phyloP scores from a whole-genome alignment of 2,888 invertebrate genomes.

The Seira musarum region DNA sequence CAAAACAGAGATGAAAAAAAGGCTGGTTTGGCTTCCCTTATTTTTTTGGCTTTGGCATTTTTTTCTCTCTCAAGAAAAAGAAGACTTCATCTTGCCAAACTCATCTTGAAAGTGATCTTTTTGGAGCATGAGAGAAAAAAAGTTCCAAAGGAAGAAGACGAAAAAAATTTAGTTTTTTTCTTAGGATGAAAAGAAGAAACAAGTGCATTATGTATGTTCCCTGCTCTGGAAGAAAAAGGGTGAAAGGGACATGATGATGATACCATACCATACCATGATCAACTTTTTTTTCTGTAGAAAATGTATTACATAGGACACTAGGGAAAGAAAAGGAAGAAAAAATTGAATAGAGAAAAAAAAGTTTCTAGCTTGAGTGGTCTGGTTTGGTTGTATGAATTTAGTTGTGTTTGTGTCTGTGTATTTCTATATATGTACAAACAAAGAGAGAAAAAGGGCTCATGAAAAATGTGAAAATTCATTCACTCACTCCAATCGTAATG shows the following conservation, averaged over 20 bases:
- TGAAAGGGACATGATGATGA: background rate
- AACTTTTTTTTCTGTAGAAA: slow-evolving; percentile 17
- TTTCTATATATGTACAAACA: too few species aligned
- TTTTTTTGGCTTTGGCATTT: slow-evolving; percentile 42
- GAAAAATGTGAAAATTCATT: slow-evolving; percentile 70
- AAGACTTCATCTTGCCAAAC: slow-evolving; percentile 55
- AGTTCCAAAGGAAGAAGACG: background rate
- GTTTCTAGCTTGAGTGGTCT: too few species aligned
- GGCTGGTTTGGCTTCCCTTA: slow-evolving; percentile 27
- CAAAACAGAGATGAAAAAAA: too few species aligned
- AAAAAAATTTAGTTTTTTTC: slow-evolving; percentile 21
- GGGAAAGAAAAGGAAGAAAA: slow-evolving; percentile 42
- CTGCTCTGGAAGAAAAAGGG: background rate
- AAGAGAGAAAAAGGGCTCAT: slow-evolving; percentile 59
- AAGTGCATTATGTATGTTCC: slow-evolving; percentile 39
- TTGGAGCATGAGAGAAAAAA: slow-evolving; percentile 33
- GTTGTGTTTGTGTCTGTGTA: too few species aligned
- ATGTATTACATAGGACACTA: slow-evolving; percentile 51
- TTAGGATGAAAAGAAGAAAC: slow-evolving; percentile 4
- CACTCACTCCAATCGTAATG: slow-evolving; percentile 69
- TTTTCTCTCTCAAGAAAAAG: slow-evolving; percentile 26
- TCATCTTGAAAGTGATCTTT: slow-evolving; percentile 56
- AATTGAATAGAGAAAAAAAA: slow-evolving; percentile 31
- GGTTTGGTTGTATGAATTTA: too few species aligned
- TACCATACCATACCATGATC: slow-evolving; percentile 25